Evolutionary conservation across 2,888 invertebrate species (phyloP), one percentile per base, ranked within the genome.

Genomic region (Leucophenga maculata): DNA sequence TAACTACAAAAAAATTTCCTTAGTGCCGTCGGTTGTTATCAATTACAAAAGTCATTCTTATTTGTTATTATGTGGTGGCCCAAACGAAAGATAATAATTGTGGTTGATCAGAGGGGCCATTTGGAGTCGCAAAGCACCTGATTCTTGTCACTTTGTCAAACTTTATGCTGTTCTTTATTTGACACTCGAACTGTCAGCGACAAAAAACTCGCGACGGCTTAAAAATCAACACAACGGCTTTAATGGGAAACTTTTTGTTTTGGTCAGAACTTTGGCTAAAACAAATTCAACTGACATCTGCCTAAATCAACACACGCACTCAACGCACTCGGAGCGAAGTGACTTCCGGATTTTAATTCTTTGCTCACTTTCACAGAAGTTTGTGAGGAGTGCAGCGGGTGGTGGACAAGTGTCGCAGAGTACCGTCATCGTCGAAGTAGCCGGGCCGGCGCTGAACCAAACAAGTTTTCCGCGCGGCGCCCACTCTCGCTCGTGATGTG

Each of bases 401-500:
- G 50, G 50, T n/a, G 46, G 14, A 46, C 46, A 3, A 50, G 16
- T 50, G 50, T 6, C 50, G 50, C 16, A 16, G 6, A 50, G 50
- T 50, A 50, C n/a, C 50, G 50, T 50, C 16, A 50, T 16, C 50
- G 18, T 50, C 50, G 50, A 2, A 16, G 11, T 39, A 39, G 11
- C 39, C 39, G 39, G 39, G 39, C 39, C 39, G 39, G 39, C 16
- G 50, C 50, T 16, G 72, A 64, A 65, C 64, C 75, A 76, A 77
- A 77, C 75, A 70, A 75, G 77, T 77, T 85, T 80, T 76, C 79
- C 83, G 86, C 83, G 86, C 81, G 82, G 86, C 81, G 82, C 83
- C 83, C 82, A 79, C 82, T 82, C 83, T 85, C 77, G 80, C 80
- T 76, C 76, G 76, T 80, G 87, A 87, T 87, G 86, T 84, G 85